These are phyloP conservation scores for Hetaerina titia DNA, from an alignment of 2,888 invertebrate species.

Conservation along the genomic window DNA sequence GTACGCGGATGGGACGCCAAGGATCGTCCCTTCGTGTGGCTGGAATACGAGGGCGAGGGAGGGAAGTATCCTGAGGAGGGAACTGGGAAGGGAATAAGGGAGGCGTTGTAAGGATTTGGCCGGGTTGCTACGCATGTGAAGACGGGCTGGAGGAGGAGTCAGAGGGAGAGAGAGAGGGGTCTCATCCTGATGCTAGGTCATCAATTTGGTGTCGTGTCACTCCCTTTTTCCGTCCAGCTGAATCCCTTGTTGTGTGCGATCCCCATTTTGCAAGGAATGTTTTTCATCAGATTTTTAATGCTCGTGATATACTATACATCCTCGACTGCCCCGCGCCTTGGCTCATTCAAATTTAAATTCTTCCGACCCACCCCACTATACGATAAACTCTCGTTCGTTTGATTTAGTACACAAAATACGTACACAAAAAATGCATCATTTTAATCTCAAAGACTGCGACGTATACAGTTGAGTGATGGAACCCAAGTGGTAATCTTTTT, in stretches of 20 bases:
- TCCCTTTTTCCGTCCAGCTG: neutral
- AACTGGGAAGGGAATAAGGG: neutral
- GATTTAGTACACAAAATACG: no score
- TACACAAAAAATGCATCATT: no score
- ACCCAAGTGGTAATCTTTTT: neutral
- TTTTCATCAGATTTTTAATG: neutral
- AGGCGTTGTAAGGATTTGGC: neutral
- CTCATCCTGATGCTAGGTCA: neutral
- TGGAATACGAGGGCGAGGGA: no score
- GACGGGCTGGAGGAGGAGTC: neutral
- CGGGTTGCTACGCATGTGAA: neutral
- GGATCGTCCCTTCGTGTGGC: neutral
- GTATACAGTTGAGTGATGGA: neutral
- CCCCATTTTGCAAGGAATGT: neutral
- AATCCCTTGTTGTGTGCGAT: neutral
- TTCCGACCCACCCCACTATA: no score
- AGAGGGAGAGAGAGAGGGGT: neutral
- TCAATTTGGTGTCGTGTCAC: neutral
- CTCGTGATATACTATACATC: neutral
- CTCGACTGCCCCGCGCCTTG: neutral
- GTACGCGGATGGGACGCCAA: neutral
- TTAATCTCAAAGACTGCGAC: no score
- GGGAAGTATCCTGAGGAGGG: neutral
- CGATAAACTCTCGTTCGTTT: no score
- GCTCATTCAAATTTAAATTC: no score